Evolutionary conservation across 2,888 invertebrate genomes (phyloP), one percentile per base, ranked within the genome.

Genomic region (Merodon equestris): DNA sequence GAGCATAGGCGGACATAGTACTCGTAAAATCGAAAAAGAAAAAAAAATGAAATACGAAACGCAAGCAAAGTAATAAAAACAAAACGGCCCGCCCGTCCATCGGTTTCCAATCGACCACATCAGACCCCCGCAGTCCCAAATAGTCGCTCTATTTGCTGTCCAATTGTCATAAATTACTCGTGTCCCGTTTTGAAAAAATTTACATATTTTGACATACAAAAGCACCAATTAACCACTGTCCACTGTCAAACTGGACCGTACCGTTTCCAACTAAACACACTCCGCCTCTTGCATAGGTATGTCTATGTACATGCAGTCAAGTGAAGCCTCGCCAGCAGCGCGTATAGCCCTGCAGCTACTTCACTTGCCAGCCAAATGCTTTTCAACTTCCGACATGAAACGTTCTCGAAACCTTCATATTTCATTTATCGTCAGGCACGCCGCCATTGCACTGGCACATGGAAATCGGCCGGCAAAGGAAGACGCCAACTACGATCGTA

Each of bases 351-450:
- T 63, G 64, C 45, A 66, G 71, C 66, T 72, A 76, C 76, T 76
- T 76, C 34, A 66, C 38, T 66, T 76, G 58, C 36, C 56, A 45
- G 58, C 19, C 58, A 60, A 68, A 68, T 60, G 68, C 51, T 42
- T 66, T 7, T 60, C 45, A 76, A 76, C 76, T 76, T 76, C 76
- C 76, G 76, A 76, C 76, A 76, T 76, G 66, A 72, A 76, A 72
- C 60, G 60, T 66, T 76, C 76, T 76, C 60, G 72, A 76, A 76
- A 72, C 66, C 76, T 76, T 76, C 76, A 76, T 76, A 76, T 72
- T 72, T 76, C 76, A 76, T 76, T 72, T 72, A 76, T 66, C 72
- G 76, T 60, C 72, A 54, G 66, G 64, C 75, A 63, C 63, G 47
- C 53, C 36, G 68, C 10, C 50, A 68, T 56, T 17, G n/a, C n/a